phyloP scores from a whole-genome alignment of 2,888 invertebrate genomes.

The Pherbina coryleti region DNA sequence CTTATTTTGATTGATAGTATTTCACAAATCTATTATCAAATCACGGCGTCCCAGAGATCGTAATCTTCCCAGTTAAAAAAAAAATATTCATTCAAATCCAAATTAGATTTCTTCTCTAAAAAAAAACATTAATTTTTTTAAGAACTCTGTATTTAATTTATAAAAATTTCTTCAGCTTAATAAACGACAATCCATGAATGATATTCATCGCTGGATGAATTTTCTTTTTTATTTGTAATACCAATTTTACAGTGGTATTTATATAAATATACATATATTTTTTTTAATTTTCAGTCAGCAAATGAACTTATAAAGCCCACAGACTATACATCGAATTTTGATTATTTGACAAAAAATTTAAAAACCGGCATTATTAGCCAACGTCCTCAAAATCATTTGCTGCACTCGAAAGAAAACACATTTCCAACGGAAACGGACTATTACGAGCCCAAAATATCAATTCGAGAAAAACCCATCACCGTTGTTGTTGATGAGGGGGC shows the following conservation, averaged over 20 bases:
- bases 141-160: no score
- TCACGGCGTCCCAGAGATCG: no score
- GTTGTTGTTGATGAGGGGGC: constrained; percentile 41
- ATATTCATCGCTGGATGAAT: no score
- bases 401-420: constrained; percentile 38
- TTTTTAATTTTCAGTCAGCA: constrained; percentile 54
- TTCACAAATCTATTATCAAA: no score
- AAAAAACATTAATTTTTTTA: no score
- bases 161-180: no score
- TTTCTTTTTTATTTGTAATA: background rate
- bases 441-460: constrained; percentile 50
- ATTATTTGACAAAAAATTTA: constrained; percentile 59
- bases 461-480: constrained; percentile 50
- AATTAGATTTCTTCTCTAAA: no score
- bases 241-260: background rate
- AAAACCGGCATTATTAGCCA: constrained; percentile 63
- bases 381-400: background rate
- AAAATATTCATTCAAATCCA: no score
- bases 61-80: no score
- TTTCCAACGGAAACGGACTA: constrained; percentile 49
- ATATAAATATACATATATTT: background rate
- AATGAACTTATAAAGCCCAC: constrained; percentile 64
- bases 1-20: no score
- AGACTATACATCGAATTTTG: constrained; percentile 49
- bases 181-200: no score